These are phyloP conservation scores for Oscheius sp. DNA, from an alignment of 2,888 invertebrate species.

Conservation along the genomic window DNA sequence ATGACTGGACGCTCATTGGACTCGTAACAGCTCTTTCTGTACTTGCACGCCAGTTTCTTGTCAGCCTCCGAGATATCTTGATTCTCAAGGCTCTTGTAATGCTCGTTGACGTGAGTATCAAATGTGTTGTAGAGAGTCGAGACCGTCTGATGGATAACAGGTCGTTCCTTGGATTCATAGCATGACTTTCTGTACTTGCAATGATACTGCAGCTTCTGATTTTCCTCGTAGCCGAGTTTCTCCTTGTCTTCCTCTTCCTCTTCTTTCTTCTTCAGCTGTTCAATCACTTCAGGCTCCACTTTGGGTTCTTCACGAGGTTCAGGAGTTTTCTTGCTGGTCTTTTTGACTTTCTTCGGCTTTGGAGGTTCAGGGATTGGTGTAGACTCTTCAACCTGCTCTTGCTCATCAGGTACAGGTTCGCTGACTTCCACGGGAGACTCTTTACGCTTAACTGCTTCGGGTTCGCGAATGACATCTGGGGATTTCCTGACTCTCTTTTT, in stretches of 20 bases:
- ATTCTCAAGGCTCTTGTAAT: conserved; percentile 24
- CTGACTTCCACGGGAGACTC: conserved; percentile 18
- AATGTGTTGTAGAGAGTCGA: conserved; percentile 27
- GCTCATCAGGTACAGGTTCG: conserved; percentile 11
- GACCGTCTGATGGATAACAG: conserved; percentile 48
- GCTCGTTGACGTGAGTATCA: conserved; percentile 35
- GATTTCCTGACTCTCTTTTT: conserved; percentile 24
- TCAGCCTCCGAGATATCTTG: conserved; percentile 11
- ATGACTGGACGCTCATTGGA: conserved; percentile 61
- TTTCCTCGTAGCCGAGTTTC: conserved; percentile 30
- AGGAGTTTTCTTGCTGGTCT: conserved; percentile 34
- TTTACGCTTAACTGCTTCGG: conserved; percentile 33
- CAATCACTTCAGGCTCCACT: conserved; percentile 8
- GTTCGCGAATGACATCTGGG: conserved; percentile 2
- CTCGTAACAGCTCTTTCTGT: conserved; percentile 68
- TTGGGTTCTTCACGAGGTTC: conserved; percentile 25
- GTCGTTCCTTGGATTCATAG: conserved; percentile 63
- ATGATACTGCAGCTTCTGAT: conserved; percentile 22
- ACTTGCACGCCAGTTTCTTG: conserved; percentile 61
- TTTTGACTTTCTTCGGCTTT: conserved; percentile 29
- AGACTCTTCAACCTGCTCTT: conserved; percentile 32
- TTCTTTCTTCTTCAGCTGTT: conserved; percentile 30
- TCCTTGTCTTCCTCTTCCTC: conserved; percentile 30
- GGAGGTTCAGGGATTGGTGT: conserved; percentile 16
- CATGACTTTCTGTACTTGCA: conserved; percentile 71